Percentiles rank a stretch among this genome's conserved stretches.
phyloP scores from a whole-genome alignment of 2,888 invertebrate genomes.

The Ennomos fuscantarius region DNA sequence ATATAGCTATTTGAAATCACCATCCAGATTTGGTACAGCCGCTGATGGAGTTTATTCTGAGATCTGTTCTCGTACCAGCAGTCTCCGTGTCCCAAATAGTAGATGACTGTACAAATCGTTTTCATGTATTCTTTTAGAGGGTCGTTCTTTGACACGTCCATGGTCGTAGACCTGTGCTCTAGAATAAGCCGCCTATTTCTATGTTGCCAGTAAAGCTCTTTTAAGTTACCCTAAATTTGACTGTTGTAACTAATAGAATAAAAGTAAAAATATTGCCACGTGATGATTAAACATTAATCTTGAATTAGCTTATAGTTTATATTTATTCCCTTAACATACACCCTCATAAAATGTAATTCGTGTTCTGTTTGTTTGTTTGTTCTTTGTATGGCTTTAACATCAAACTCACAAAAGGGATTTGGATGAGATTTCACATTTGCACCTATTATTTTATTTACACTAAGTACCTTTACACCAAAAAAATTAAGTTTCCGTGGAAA shows the following conservation, averaged over 20 bases:
- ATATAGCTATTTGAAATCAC: constrained; percentile 49
- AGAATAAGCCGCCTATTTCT: neutral
- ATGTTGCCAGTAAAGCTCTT: neutral
- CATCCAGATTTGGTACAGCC: constrained; percentile 50
- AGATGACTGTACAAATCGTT: constrained; percentile 50
- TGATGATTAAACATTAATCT: no score
- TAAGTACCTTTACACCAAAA: no score
- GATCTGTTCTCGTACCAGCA: constrained; percentile 55
- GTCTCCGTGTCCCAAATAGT: constrained; percentile 54
- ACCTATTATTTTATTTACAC: no score
- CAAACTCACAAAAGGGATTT: no score
- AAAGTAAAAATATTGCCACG: neutral
- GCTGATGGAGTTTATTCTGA: constrained; percentile 20
- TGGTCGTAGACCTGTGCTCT: neutral
- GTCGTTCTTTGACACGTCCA: constrained; percentile 30
- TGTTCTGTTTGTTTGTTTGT: no score
- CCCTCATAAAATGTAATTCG: no score
- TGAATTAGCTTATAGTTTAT: no score
- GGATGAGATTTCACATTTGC: no score
- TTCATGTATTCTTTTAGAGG: constrained; percentile 58
- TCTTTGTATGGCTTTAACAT: no score
- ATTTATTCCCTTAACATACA: no score
- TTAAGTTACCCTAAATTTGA: neutral
- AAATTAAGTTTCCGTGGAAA: no score
- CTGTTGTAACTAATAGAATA: neutral